Percentiles rank a stretch among this genome's conserved stretches.
Evolutionary conservation across 1,140 invertebrate genomes (phyloP).

Genomic region (Calephelis virginiensis): DNA sequence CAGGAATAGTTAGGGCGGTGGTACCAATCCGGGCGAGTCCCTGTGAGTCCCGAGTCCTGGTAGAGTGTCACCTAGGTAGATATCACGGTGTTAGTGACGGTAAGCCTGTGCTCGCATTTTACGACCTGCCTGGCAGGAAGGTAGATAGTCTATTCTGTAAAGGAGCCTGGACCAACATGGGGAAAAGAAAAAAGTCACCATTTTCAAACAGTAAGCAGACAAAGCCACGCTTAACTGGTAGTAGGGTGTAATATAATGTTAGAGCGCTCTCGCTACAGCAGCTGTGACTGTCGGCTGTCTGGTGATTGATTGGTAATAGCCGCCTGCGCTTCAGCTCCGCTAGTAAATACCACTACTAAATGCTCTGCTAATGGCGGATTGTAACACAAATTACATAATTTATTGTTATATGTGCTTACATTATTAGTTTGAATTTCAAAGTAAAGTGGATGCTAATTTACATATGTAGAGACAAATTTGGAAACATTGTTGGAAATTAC

Average conservation of each 20-base stretch:
- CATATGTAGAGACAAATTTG: neutral
- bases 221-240: no score
- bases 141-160: no score
- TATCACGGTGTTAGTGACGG: no score
- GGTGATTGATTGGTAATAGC: slow-evolving; percentile 26
- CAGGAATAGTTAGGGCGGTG: no score
- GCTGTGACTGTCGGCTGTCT: slow-evolving; percentile 24
- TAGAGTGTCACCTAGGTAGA: no score
- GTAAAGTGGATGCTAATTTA: neutral
- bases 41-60: no score
- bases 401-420: slow-evolving; percentile 6
- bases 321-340: slow-evolving; percentile 15
- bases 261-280: slow-evolving; percentile 15
- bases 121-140: no score
- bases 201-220: no score
- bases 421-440: slow-evolving; percentile 2
- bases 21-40: no score
- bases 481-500: neutral
- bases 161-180: no score
- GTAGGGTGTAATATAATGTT: slow-evolving; percentile 15
- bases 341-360: slow-evolving; percentile 13
- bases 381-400: slow-evolving; percentile 15
- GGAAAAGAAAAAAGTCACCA: no score
- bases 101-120: no score
- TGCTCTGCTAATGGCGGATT: slow-evolving; percentile 2